These are phyloP conservation scores for Minunthozetes semirufus DNA, from an alignment of 2,888 invertebrate genomes.

Conservation along the genomic window DNA sequence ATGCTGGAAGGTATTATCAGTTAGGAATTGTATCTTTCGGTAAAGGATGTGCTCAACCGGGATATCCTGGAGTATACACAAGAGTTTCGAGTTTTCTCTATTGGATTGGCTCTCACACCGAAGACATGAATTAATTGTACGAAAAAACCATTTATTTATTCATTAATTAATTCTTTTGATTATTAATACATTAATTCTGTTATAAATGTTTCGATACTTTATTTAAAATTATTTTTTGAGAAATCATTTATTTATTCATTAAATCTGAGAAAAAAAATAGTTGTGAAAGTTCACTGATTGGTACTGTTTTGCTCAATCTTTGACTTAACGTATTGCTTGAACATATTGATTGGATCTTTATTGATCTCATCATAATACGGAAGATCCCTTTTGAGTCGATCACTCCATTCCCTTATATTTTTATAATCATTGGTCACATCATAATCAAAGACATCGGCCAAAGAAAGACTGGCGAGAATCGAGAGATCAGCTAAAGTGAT, in stretches of 20 bases:
- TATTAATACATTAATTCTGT: too few species aligned
- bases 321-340: neutral
- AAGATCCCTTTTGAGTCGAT: slow-evolving; percentile 28
- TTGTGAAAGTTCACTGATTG: neutral
- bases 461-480: slow-evolving; percentile 62
- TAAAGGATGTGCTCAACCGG: slow-evolving; percentile 56
- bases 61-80: slow-evolving; percentile 64
- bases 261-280: too few species aligned
- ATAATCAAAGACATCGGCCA: slow-evolving; percentile 56
- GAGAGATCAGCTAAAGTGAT: slow-evolving; percentile 71
- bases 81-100: slow-evolving; percentile 44
- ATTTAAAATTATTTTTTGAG: too few species aligned
- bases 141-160: neutral
- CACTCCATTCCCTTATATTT: slow-evolving; percentile 5
- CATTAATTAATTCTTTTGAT: neutral
- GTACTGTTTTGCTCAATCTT: neutral
- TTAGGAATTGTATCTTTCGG: slow-evolving; percentile 61
- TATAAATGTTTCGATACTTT: too few species aligned
- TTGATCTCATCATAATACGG: slow-evolving; percentile 36
- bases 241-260: too few species aligned
- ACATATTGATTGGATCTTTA: slow-evolving; percentile 9
- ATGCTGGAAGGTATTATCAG: slow-evolving; percentile 43
- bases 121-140: neutral
- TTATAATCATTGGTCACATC: slow-evolving; percentile 14
- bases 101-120: slow-evolving; percentile 22